Percentiles rank a stretch among this genome's conserved stretches.
Conservation (phyloP, 2,797 vertebrate genomes). For the Alcedo atthis region DNA sequence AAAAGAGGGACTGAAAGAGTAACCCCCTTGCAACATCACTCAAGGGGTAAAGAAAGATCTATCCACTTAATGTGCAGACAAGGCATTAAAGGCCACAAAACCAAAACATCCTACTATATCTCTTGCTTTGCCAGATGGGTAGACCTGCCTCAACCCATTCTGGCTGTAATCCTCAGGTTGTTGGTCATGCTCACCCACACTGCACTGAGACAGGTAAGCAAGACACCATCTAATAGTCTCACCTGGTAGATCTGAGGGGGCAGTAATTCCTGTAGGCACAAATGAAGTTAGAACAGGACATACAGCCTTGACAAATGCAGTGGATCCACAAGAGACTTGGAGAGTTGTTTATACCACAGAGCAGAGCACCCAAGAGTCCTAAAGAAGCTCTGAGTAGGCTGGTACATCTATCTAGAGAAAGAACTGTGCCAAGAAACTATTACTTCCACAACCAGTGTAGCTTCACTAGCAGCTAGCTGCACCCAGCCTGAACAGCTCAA, state of each 20-base stretch:
- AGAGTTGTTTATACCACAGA: background rate
- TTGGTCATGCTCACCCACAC: background rate
- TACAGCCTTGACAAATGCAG: background rate
- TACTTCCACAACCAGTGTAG: accelerated
- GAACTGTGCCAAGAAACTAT: background rate
- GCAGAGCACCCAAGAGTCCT: background rate
- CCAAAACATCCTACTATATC: background rate
- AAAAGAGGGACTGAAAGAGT: background rate
- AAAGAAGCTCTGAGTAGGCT: background rate
- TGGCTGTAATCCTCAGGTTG: background rate
- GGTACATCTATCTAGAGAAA: background rate
- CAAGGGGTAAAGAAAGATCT: background rate
- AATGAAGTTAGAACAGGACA: background rate
- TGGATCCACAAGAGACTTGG: background rate
- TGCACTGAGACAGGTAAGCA: background rate
- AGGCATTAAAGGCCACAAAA: background rate
- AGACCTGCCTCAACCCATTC: background rate
- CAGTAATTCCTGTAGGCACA: background rate
- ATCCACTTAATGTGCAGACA: background rate
- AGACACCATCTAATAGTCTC: background rate
- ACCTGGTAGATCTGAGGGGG: background rate
- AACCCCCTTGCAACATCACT: background rate
- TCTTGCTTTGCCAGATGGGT: background rate
- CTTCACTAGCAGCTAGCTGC: background rate
- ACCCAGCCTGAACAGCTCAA: background rate